Conservation (phyloP, 2,888 invertebrate species). For the Dioctria linearis region DNA sequence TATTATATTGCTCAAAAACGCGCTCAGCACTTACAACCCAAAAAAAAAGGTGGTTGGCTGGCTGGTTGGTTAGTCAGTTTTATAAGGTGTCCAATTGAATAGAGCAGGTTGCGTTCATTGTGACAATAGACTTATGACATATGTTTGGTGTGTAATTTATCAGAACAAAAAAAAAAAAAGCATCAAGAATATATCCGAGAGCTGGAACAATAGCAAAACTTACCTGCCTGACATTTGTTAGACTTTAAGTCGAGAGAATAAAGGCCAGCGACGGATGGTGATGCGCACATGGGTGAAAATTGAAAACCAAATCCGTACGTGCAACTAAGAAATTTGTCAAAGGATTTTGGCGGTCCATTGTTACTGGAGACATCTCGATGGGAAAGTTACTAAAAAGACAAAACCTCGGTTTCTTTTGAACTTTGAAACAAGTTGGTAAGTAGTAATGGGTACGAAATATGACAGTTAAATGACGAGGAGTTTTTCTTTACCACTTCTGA, state of each 20-base stretch:
- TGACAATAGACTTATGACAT: constrained; percentile 52
- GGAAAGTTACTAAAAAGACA: constrained; percentile 52
- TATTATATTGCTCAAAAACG: constrained; percentile 51
- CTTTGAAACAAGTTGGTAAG: constrained; percentile 27
- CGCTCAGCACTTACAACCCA: constrained; percentile 12
- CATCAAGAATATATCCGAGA: constrained; percentile 56
- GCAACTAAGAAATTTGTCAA: constrained; percentile 55
- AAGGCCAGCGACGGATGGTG: constrained; percentile 48
- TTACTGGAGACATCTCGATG: constrained; percentile 21
- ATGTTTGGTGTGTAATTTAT: constrained; percentile 56
- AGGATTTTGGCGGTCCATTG: constrained; percentile 54
- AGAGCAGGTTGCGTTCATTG: constrained; percentile 27
- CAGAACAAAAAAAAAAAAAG: constrained; percentile 35
- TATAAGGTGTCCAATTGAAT: constrained; percentile 48
- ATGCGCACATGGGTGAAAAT: constrained; percentile 50
- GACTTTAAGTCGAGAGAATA: constrained; percentile 54
- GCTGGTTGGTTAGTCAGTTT: neutral
- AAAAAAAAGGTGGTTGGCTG: constrained; percentile 28
- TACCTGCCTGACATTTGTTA: constrained; percentile 57
- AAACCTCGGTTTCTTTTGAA: constrained; percentile 58
- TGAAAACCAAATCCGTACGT: constrained; percentile 35
- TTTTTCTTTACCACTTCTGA: constrained; percentile 26
- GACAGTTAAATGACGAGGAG: constrained; percentile 40
- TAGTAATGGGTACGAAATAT: constrained; percentile 37
- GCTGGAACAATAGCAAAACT: constrained; percentile 56